Evolutionary conservation across 2,797 vertebrate genomes (phyloP).

Genomic region (Propithecus perrieri): DNA sequence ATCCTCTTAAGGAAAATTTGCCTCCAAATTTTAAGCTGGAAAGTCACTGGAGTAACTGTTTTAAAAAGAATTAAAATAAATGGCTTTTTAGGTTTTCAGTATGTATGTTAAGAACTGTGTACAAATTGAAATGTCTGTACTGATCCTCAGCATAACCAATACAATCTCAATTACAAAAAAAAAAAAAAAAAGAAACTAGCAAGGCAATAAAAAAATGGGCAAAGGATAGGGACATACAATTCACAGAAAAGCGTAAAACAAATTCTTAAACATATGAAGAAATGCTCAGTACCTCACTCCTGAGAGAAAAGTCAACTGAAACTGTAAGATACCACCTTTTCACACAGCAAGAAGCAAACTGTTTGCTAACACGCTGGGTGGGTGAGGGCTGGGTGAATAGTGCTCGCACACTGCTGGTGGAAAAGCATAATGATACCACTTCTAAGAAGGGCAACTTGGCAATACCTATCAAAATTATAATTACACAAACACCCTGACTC

Average conservation of each 20-base stretch:
- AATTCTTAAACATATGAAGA: background rate
- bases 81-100: too few species aligned
- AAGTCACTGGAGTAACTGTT: too few species aligned
- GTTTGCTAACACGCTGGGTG: too few species aligned
- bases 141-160: too few species aligned
- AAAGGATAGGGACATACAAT: background rate
- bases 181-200: background rate
- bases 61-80: too few species aligned
- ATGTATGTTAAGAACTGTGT: too few species aligned
- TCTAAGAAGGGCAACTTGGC: too few species aligned
- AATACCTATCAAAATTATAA: background rate
- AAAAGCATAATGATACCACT: background rate
- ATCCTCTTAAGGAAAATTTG: too few species aligned
- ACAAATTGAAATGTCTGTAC: too few species aligned
- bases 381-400: background rate
- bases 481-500: background rate
- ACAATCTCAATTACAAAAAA: too few species aligned
- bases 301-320: fast-evolving
- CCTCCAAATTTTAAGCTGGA: too few species aligned
- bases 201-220: background rate
- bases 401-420: background rate
- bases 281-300: too few species aligned
- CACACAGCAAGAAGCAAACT: fast-evolving
- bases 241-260: background rate
- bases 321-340: fast-evolving